Percentiles rank a stretch among this genome's conserved stretches.
Conservation (phyloP, 2,797 vertebrate species). For the Crocidura indochinensis region DNA sequence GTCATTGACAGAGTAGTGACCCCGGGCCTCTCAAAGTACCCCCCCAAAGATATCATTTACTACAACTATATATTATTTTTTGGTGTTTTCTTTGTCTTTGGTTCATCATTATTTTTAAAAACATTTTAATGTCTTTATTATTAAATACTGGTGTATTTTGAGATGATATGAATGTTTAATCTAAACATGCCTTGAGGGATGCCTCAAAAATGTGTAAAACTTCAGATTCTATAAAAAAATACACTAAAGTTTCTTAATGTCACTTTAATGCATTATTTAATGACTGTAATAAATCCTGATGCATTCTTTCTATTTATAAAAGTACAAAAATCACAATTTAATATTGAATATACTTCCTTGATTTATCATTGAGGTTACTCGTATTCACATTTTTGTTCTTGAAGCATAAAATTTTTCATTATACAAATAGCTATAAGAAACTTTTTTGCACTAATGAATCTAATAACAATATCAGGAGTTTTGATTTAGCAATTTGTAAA, state of each 20-base stretch:
- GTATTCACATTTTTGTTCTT: conserved; percentile 84
- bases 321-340: conserved; percentile 81
- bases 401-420: conserved; percentile 45
- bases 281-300: conserved; percentile 79
- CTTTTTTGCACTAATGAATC: not conserved
- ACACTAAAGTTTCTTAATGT: conserved; percentile 83
- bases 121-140: conserved; percentile 54
- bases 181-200: conserved; percentile 75
- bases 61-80: not conserved
- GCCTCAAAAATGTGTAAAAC: conserved; percentile 65
- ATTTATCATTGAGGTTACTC: conserved; percentile 83
- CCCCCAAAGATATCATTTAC: too few species aligned
- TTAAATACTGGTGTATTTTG: conserved; percentile 45
- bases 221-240: conserved; percentile 66
- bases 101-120: conserved; percentile 39
- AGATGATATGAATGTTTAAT: conserved; percentile 65
- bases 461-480: conserved; percentile 40
- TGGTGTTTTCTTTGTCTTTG: not conserved
- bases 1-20: too few species aligned
- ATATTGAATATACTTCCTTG: conserved; percentile 85
- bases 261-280: conserved; percentile 85
- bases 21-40: too few species aligned
- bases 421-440: not conserved
- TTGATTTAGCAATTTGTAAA: conserved; percentile 39
- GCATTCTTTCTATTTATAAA: conserved; percentile 29